These are phyloP conservation scores for Cyprinodon diabolis DNA, from an alignment of 2,797 vertebrate genomes.

Conservation along the genomic window DNA sequence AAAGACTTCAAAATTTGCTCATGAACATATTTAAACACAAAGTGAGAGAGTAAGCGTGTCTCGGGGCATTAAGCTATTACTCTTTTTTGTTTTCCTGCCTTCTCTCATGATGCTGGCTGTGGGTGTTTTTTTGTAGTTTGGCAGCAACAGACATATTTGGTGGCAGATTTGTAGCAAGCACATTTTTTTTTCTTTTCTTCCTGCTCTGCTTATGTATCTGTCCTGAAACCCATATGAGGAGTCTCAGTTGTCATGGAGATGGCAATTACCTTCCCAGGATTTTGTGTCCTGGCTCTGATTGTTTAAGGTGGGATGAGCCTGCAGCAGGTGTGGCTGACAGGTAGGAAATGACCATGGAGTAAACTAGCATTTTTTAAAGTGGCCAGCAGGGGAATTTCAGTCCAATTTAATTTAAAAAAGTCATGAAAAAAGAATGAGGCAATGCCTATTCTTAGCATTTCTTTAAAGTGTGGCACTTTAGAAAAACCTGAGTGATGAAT, in stretches of 20 bases:
- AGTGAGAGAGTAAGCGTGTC: conserved; percentile 27
- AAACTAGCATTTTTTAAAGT: conserved; percentile 18
- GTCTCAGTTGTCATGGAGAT: conserved; percentile 76
- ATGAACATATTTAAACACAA: conserved; percentile 6
- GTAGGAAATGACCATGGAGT: conserved; percentile 12
- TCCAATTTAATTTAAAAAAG: not conserved
- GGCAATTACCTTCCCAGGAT: conserved; percentile 37
- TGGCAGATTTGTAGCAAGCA: conserved; percentile 69
- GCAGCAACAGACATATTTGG: conserved; percentile 64
- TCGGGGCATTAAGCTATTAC: conserved; percentile 37
- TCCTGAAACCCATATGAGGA: conserved; percentile 31
- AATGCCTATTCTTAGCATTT: not conserved
- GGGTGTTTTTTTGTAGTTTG: conserved; percentile 26
- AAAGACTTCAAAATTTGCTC: conserved; percentile 37
- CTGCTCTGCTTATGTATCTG: conserved; percentile 26
- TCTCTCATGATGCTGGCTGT: conserved; percentile 26
- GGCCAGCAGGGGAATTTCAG: conserved; percentile 3
- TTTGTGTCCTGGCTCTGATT: conserved; percentile 15
- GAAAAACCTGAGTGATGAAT: not conserved
- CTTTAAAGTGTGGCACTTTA: not conserved
- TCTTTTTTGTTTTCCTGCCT: conserved; percentile 41
- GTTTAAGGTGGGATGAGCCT: conserved; percentile 33
- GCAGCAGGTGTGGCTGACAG: conserved; percentile 15
- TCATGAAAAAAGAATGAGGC: not conserved
- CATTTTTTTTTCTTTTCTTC: conserved; percentile 66